Percentiles rank a stretch among this genome's conserved stretches.
These are phyloP conservation scores for Gymnogyps californianus DNA, from an alignment of 2,113 vertebrate genomes.

Conservation along the genomic window DNA sequence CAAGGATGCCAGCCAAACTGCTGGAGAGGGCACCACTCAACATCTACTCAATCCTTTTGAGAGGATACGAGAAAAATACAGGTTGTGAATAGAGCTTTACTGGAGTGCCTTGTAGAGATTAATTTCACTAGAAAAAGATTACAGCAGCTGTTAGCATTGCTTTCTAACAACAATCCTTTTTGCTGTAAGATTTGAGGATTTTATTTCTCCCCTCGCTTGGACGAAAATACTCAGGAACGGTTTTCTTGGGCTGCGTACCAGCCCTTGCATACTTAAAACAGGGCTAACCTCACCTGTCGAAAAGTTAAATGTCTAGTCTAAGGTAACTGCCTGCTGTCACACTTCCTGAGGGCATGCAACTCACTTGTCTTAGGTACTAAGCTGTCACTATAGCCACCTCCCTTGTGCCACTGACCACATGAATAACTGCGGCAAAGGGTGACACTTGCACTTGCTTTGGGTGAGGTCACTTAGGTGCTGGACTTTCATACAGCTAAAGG, in stretches of 20 bases:
- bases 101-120: not conserved
- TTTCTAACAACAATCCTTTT: not conserved
- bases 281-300: not conserved
- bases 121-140: not conserved
- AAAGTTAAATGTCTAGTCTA: not conserved
- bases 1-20: not conserved
- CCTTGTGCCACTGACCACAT: not conserved
- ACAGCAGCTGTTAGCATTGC: not conserved
- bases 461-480: not conserved
- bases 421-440: not conserved
- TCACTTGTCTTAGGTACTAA: not conserved
- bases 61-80: not conserved
- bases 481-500: not conserved
- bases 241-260: not conserved
- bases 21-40: not conserved
- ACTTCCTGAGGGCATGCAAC: too few species aligned
- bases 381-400: not conserved
- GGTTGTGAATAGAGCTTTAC: not conserved
- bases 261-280: not conserved
- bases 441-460: not conserved
- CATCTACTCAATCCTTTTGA: not conserved
- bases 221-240: accelerated
- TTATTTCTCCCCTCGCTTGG: not conserved
- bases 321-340: not conserved
- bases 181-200: not conserved